A percentile compares a stretch with the other conserved stretches of the same genome.
These are phyloP conservation scores for Threskiornis aethiopicus DNA, from an alignment of 2,797 vertebrate genomes.

Conservation along the genomic window DNA sequence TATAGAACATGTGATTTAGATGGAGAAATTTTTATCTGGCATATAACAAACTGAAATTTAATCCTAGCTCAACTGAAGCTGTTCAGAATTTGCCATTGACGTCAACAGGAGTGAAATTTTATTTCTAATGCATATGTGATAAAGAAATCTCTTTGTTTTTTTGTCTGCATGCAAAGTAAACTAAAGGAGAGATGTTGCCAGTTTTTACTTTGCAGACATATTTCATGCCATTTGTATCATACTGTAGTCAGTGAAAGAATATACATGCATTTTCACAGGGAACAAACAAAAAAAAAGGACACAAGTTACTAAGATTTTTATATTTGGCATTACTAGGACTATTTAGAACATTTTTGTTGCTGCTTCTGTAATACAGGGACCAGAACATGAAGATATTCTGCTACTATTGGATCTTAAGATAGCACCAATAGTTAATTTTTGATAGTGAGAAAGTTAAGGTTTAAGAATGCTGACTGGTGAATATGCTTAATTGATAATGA, in stretches of 20 bases:
- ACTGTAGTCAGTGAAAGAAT: not conserved
- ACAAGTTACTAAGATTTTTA: not conserved
- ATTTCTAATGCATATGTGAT: not conserved
- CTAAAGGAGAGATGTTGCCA: not conserved
- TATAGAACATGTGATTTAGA: not conserved
- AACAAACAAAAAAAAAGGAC: not conserved
- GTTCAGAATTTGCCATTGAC: not conserved
- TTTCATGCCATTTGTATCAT: not conserved
- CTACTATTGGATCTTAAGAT: not conserved
- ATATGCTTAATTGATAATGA: constrained; percentile 3
- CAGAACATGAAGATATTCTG: not conserved
- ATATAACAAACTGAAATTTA: constrained; percentile 27
- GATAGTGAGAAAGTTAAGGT: not conserved
- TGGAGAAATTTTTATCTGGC: not conserved
- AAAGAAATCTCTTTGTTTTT: not conserved
- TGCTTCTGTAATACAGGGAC: not conserved
- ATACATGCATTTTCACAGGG: not conserved
- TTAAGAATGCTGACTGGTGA: constrained; percentile 2
- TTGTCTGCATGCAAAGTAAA: not conserved
- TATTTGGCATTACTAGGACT: not conserved
- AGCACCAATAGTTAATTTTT: not conserved
- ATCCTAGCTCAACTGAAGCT: not conserved
- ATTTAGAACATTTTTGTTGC: not conserved
- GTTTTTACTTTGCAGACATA: not conserved
- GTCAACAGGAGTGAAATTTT: not conserved